Evolutionary conservation across 2,113 vertebrate species (phyloP).

Genomic region (Podilymbus podiceps): DNA sequence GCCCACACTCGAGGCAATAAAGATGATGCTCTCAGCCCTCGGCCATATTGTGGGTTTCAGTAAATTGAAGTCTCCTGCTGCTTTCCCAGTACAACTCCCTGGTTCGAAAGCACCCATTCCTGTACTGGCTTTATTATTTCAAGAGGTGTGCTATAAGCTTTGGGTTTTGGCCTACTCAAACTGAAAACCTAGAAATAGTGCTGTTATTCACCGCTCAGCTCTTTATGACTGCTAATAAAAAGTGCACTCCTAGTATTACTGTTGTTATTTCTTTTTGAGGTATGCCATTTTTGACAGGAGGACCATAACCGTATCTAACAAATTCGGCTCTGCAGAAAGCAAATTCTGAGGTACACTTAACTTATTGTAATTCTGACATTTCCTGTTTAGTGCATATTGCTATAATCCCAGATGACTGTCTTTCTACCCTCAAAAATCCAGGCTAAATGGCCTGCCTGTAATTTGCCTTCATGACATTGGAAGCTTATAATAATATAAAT

Average conservation of each 20-base stretch:
- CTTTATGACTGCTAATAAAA: not conserved
- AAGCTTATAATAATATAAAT: not conserved
- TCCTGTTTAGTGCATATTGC: not conserved
- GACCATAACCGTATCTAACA: not conserved
- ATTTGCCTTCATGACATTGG: not conserved
- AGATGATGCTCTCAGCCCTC: not conserved
- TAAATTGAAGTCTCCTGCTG: not conserved
- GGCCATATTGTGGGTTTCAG: not conserved
- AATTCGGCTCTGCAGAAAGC: not conserved
- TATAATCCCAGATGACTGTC: not conserved
- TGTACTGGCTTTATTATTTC: not conserved
- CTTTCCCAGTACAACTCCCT: not conserved
- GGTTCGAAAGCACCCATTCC: not conserved
- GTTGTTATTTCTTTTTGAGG: not conserved
- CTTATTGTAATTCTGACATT: not conserved
- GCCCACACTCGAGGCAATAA: not conserved
- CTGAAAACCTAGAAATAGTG: not conserved
- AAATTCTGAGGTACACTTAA: not conserved
- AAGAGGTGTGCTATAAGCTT: not conserved
- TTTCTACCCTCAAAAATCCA: not conserved
- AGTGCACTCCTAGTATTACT: not conserved
- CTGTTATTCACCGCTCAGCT: not conserved
- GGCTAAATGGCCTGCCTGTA: not conserved
- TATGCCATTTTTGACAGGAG: not conserved
- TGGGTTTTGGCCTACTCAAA: not conserved